phyloP scores from a whole-genome alignment of 2,113 vertebrate genomes.

The Pseudopodoces humilis region DNA sequence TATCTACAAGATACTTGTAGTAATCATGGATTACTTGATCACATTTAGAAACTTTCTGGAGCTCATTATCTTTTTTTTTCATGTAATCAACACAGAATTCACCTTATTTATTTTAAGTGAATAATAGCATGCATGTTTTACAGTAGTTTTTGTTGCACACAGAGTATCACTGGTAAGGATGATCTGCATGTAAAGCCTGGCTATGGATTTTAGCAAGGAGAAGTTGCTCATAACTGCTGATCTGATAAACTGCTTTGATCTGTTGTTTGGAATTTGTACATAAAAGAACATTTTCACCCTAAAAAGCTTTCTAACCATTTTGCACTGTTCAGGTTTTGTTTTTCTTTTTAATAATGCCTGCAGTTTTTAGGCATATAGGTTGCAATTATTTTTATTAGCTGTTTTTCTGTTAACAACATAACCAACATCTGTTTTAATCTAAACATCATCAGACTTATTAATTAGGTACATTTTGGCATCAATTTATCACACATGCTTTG shows the following conservation, averaged over 20 bases:
- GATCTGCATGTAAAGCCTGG: background rate
- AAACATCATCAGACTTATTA: slow-evolving; percentile 68
- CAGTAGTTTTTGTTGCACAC: background rate
- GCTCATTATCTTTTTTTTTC: background rate
- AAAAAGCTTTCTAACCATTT: slow-evolving; percentile 11
- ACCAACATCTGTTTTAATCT: slow-evolving; percentile 67
- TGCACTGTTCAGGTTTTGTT: slow-evolving; percentile 22
- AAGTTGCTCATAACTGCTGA: background rate
- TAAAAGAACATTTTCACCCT: background rate
- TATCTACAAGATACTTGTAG: background rate
- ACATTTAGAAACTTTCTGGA: background rate
- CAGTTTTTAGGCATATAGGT: slow-evolving; percentile 17
- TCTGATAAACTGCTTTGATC: slow-evolving; percentile 13
- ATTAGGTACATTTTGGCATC: slow-evolving; percentile 69
- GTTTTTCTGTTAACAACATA: slow-evolving; percentile 52
- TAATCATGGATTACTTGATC: background rate
- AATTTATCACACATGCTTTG: slow-evolving; percentile 67
- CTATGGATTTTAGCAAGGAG: background rate
- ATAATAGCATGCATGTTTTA: background rate
- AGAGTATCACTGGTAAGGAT: background rate
- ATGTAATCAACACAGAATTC: background rate
- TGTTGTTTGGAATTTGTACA: background rate
- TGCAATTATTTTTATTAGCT: slow-evolving; percentile 71
- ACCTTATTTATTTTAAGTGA: background rate
- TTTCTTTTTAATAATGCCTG: slow-evolving; percentile 46